These are phyloP conservation scores for Poecilia gillii DNA, from an alignment of 2,797 vertebrate species.

Conservation along the genomic window DNA sequence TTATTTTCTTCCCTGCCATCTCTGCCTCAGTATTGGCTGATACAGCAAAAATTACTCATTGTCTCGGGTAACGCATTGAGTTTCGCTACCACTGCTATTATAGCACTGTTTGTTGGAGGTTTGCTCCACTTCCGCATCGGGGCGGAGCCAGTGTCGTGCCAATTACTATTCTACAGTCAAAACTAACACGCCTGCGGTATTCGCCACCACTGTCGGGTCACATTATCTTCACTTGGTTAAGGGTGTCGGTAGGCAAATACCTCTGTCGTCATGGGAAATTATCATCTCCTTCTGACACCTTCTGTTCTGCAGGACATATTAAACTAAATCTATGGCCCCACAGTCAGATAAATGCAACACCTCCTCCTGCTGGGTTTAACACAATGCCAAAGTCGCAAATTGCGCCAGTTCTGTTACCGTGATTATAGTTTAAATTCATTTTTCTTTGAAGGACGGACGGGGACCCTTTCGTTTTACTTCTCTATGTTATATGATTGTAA, in stretches of 20 bases:
- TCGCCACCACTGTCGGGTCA: constrained; percentile 37
- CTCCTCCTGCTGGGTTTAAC: constrained; percentile 16
- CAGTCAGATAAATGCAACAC: constrained; percentile 9
- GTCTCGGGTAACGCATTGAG: too few species aligned
- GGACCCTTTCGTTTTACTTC: constrained; percentile 6
- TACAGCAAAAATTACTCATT: too few species aligned
- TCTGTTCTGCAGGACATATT: constrained; percentile 23
- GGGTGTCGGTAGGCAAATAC: constrained; percentile 30
- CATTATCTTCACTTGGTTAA: constrained; percentile 27
- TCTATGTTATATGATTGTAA: constrained; percentile 37
- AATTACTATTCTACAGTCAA: neutral
- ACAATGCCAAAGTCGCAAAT: constrained; percentile 22
- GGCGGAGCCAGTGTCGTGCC: neutral
- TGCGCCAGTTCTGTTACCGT: constrained; percentile 24
- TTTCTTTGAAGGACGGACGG: constrained; percentile 31
- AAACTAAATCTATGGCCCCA: constrained; percentile 8
- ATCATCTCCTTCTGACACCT: constrained; percentile 42
- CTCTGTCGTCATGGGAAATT: constrained; percentile 49
- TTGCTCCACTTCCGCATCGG: too few species aligned
- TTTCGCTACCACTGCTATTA: too few species aligned
- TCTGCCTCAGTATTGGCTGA: too few species aligned
- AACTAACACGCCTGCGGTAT: constrained; percentile 7
- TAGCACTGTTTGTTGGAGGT: too few species aligned
- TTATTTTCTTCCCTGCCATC: too few species aligned
- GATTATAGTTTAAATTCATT: constrained; percentile 58